Conservation (phyloP, 1,140 invertebrate species). For the Holcopasites calliopsidis region DNA sequence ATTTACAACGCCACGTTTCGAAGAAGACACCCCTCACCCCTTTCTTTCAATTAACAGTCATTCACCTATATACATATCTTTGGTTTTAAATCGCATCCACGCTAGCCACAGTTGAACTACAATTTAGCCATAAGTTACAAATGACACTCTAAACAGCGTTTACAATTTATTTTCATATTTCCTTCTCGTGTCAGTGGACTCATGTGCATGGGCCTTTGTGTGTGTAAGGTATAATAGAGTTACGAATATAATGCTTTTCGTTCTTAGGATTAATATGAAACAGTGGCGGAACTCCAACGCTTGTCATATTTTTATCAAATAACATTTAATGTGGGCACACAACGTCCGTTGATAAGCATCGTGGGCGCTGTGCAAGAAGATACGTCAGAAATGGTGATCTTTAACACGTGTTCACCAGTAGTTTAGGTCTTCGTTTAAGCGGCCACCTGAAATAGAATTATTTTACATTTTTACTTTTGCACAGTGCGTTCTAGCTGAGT, state of each 20-base stretch:
- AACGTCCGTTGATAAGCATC: constrained; percentile 15
- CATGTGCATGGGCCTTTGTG: no score
- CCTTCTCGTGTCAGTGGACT: no score
- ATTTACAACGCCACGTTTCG: constrained; percentile 16
- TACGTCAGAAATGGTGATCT: neutral
- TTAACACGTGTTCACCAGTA: neutral
- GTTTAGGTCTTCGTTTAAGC: constrained; percentile 7
- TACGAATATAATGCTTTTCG: neutral
- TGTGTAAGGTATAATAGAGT: neutral
- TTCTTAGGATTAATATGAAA: neutral
- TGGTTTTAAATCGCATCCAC: neutral
- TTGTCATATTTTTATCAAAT: neutral
- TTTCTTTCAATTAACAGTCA: no score
- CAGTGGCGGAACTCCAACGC: neutral
- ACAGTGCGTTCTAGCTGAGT: neutral
- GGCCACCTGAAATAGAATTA: constrained; percentile 23
- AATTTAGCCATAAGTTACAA: constrained; percentile 16
- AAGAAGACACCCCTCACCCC: neutral
- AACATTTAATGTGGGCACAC: constrained; percentile 13
- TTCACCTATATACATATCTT: no score
- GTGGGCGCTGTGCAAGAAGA: constrained; percentile 7
- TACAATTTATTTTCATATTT: constrained; percentile 3
- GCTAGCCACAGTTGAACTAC: neutral
- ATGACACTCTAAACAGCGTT: constrained; percentile 40
- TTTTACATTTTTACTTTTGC: no score